Conservation (phyloP, 2,888 invertebrate genomes). For the Neoitamus cyanurus region DNA sequence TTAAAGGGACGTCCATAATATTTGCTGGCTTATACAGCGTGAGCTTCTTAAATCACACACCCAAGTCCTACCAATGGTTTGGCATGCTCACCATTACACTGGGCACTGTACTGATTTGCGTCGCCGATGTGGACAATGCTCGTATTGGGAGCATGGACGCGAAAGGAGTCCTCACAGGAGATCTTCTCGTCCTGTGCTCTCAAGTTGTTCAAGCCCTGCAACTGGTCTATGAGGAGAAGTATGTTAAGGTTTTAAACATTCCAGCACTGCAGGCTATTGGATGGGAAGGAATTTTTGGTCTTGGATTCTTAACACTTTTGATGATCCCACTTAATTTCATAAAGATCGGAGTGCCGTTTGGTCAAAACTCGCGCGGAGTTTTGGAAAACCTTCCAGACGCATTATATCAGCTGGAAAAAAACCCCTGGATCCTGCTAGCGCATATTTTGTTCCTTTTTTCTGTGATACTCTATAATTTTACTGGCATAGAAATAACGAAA, state of each 20-base stretch:
- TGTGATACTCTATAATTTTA: conserved; percentile 93
- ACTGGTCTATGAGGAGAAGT: conserved; percentile 96
- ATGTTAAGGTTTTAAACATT: conserved; percentile 83
- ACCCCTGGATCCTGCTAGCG: conserved; percentile 71
- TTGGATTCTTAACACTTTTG: conserved; percentile 71
- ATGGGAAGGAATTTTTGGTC: conserved; percentile 90
- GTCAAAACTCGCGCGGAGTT: conserved; percentile 77
- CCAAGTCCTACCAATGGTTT: conserved; percentile 77
- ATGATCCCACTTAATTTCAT: conserved; percentile 86
- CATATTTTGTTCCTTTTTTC: conserved; percentile 79
- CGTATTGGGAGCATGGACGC: conserved; percentile 23
- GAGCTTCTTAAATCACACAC: conserved; percentile 74
- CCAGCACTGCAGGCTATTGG: conserved; percentile 92
- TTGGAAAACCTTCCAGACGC: conserved; percentile 90
- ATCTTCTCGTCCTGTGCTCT: conserved; percentile 78
- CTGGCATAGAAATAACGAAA: conserved; percentile 92
- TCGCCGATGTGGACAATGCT: conserved; percentile 72
- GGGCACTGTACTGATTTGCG: conserved; percentile 79
- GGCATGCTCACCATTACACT: conserved; percentile 79
- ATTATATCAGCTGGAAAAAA: conserved; percentile 80
- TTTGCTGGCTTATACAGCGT: conserved; percentile 91
- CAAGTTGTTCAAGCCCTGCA: conserved; percentile 88
- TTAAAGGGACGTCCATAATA: conserved; percentile 81
- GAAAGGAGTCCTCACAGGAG: conserved; percentile 86
- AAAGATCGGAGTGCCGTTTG: conserved; percentile 80